These are phyloP conservation scores for Hemicentrotus pulcherrimus DNA, from an alignment of 35 echinoderm and acorn worm genomes.

Conservation along the genomic window DNA sequence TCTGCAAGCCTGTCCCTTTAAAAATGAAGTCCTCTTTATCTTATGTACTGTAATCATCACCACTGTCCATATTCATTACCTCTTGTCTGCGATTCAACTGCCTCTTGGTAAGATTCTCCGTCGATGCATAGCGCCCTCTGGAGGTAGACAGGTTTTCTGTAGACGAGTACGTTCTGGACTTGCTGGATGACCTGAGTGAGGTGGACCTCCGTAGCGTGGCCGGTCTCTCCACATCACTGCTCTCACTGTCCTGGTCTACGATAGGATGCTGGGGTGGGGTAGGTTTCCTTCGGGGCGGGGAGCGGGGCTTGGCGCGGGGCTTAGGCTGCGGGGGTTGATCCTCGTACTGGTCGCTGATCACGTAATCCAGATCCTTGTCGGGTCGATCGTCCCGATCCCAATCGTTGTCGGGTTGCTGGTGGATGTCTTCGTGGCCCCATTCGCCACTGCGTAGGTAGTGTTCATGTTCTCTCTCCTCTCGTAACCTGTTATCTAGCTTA, in stretches of 20 bases:
- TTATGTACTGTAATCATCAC: constrained; percentile 32
- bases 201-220: constrained; percentile 59
- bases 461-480: constrained; percentile 55
- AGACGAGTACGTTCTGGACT: constrained; percentile 54
- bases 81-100: constrained; percentile 45
- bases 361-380: constrained; percentile 8
- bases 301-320: constrained; percentile 23
- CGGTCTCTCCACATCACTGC: constrained; percentile 48
- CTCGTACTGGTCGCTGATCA: constrained; percentile 38
- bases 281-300: neutral
- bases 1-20: neutral
- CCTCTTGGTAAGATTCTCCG: constrained; percentile 61
- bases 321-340: constrained; percentile 15
- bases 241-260: constrained; percentile 57
- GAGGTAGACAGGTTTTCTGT: constrained; percentile 39
- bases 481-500: constrained; percentile 64
- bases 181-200: constrained; percentile 49
- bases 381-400: neutral
- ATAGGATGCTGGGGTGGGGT: neutral
- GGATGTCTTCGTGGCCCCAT: constrained; percentile 48
- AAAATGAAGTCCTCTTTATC: neutral
- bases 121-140: constrained; percentile 61
- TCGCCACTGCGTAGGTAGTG: constrained; percentile 28
- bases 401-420: constrained; percentile 33
- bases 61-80: constrained; percentile 49